Evolutionary conservation across 92 coral and sea anemone genomes (phyloP).

Genomic region (Porites evermanni): DNA sequence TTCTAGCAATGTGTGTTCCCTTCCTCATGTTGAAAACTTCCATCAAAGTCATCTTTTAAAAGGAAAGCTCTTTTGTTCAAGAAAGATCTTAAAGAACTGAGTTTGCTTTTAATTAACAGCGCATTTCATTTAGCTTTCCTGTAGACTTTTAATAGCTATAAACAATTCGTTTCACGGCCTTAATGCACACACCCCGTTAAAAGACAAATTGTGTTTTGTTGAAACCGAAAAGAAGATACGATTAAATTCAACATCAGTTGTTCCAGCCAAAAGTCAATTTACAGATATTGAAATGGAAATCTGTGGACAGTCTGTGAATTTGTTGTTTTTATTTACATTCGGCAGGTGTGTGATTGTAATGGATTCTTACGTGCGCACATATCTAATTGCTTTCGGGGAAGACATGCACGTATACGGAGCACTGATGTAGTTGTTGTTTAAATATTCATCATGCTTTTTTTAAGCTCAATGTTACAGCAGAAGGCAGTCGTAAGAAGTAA

Average conservation of each 20-base stretch:
- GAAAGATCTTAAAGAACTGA: too few species aligned
- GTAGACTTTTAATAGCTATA: too few species aligned
- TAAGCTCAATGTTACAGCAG: background rate
- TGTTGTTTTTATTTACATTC: slow-evolving; percentile 7
- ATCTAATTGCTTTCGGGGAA: slow-evolving; percentile 29
- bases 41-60: too few species aligned
- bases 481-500: background rate
- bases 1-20: too few species aligned
- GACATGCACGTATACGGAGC: slow-evolving; percentile 20
- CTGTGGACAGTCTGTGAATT: background rate
- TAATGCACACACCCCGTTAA: too few species aligned
- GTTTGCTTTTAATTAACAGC: too few species aligned
- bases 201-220: background rate
- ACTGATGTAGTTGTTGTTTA: background rate
- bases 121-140: too few species aligned
- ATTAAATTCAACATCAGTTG: background rate
- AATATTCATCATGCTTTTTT: background rate
- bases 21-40: too few species aligned
- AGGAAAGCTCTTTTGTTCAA: too few species aligned
- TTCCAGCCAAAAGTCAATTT: slow-evolving; percentile 10
- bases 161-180: too few species aligned
- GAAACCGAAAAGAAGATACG: background rate
- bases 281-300: background rate
- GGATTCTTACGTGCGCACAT: slow-evolving; percentile 29
- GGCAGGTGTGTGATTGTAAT: slow-evolving; percentile 32